A percentile compares a stretch with the other conserved stretches of the same genome.
These are phyloP conservation scores for Cyrtonyx montezumae DNA, from an alignment of 2,113 vertebrate species.

Conservation along the genomic window DNA sequence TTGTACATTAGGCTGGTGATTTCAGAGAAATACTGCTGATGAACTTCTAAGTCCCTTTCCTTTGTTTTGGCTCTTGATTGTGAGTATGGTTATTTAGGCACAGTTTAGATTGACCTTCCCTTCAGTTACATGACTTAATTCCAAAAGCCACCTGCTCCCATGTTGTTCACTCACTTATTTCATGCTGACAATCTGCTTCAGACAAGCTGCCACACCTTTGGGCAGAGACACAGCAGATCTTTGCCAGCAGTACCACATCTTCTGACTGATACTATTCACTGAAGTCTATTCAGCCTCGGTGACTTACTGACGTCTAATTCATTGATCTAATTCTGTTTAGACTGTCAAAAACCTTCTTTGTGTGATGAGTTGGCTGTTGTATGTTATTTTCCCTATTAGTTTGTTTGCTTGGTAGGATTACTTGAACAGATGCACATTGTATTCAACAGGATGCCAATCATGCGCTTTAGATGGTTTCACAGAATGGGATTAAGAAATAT, in stretches of 20 bases:
- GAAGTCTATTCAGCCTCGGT: background rate
- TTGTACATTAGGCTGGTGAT: background rate
- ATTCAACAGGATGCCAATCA: background rate
- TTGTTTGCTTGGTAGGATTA: background rate
- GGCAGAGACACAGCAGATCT: background rate
- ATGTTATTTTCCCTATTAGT: background rate
- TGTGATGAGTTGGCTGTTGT: accelerated
- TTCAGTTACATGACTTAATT: accelerated
- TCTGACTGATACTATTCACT: background rate
- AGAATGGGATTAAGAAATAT: background rate
- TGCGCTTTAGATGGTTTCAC: background rate
- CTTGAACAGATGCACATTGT: background rate
- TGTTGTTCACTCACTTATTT: accelerated
- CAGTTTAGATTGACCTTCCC: background rate
- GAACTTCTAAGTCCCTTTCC: background rate
- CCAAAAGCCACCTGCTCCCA: background rate
- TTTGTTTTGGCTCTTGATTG: background rate
- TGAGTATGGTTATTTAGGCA: background rate
- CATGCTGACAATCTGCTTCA: background rate
- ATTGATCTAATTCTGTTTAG: background rate
- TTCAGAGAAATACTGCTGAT: background rate
- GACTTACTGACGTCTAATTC: background rate
- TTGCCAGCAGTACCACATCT: background rate
- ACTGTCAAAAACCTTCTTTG: background rate
- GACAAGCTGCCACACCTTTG: background rate